A percentile compares a stretch with the other conserved stretches of the same genome.
Conservation (phyloP, 2,797 vertebrate species). For the Botia almorhae region DNA sequence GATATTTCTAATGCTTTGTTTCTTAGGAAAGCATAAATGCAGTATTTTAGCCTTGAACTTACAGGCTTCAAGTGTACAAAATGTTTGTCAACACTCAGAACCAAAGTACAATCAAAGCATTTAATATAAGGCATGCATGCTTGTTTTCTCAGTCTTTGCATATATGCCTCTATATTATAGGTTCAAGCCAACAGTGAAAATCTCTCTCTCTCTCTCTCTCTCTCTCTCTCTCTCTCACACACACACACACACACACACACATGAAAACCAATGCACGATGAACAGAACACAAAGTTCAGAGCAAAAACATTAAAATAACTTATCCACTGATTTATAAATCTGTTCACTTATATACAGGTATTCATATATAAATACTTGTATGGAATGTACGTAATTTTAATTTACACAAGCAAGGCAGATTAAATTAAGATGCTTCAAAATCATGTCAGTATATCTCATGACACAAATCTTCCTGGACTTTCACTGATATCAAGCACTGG, state of each 20-base stretch:
- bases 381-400: conserved; percentile 74
- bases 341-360: conserved; percentile 65
- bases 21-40: conserved; percentile 16
- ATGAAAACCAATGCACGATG: conserved; percentile 16
- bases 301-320: conserved; percentile 54
- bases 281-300: too few species aligned
- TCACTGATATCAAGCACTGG: neutral
- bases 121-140: conserved; percentile 40
- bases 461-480: conserved; percentile 16
- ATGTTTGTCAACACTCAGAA: conserved; percentile 27
- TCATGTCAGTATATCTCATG: neutral
- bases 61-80: conserved; percentile 23
- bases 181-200: conserved; percentile 40
- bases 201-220: too few species aligned
- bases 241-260: conserved; percentile 15
- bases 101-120: conserved; percentile 24
- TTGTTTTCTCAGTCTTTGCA: conserved; percentile 20
- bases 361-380: conserved; percentile 70
- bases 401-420: conserved; percentile 74
- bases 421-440: conserved; percentile 61
- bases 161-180: conserved; percentile 30
- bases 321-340: conserved; percentile 69
- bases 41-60: conserved; percentile 17
- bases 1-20: neutral
- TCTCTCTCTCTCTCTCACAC: conserved; percentile 18